Percentiles rank a stretch among this genome's conserved stretches.
These are phyloP conservation scores for Polypedilum vanderplanki DNA, from an alignment of 1,140 invertebrate genomes.

Conservation along the genomic window DNA sequence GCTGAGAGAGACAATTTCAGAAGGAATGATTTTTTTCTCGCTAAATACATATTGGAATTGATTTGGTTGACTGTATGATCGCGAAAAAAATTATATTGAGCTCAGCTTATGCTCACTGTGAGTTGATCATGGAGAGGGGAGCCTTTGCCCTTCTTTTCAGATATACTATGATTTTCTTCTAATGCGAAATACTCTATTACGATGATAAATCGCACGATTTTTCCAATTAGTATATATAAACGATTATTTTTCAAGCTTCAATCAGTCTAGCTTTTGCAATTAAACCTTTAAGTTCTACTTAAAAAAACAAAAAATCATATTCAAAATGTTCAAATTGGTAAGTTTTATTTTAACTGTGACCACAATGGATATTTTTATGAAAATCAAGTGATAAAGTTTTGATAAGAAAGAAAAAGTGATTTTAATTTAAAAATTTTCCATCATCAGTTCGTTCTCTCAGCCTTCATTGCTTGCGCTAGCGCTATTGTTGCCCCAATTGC, in stretches of 20 bases:
- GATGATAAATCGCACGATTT: slow-evolving; percentile 26
- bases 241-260: neutral
- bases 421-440: neutral
- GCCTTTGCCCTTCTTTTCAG: slow-evolving; percentile 25
- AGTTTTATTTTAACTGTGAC: neutral
- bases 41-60: no score
- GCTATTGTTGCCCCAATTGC: neutral
- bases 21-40: no score
- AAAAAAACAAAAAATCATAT: neutral
- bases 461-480: neutral
- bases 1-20: no score
- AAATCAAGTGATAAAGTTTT: neutral
- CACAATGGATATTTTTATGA: neutral
- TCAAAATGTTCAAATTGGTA: slow-evolving; percentile 28
- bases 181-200: slow-evolving; percentile 16
- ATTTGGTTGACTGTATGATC: no score
- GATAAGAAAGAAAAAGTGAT: neutral
- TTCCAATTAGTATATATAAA: slow-evolving; percentile 7
- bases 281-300: slow-evolving; percentile 27
- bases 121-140: neutral
- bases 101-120: neutral
- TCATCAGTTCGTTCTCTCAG: slow-evolving; percentile 22
- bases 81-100: no score
- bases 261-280: slow-evolving; percentile 25
- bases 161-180: neutral